Percentiles rank a stretch among this genome's conserved stretches.
These are phyloP conservation scores for Lithophane semibrunnea DNA, from an alignment of 2,888 invertebrate species.

Conservation along the genomic window DNA sequence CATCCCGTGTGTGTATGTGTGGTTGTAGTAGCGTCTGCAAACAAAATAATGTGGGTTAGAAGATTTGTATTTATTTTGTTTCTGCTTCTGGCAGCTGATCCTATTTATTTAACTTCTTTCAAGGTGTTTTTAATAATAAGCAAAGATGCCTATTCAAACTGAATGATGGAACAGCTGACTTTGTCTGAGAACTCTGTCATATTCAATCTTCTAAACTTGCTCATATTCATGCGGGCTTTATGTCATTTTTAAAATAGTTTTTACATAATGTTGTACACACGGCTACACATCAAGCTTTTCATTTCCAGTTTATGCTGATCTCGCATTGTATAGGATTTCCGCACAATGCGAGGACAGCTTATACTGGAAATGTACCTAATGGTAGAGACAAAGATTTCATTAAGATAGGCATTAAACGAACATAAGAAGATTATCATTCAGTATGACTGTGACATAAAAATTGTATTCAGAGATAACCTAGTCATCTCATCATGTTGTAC, in stretches of 20 bases:
- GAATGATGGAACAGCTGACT: background rate
- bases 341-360: too few relatives aligned
- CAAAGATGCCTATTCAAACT: background rate
- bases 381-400: background rate
- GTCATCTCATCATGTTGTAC: background rate
- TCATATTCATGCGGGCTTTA: background rate
- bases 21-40: slow-evolving; percentile 67
- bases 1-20: slow-evolving; percentile 61
- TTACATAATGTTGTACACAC: too few relatives aligned
- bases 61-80: slow-evolving; percentile 37
- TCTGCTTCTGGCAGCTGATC: slow-evolving; percentile 18
- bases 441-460: background rate
- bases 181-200: background rate
- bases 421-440: background rate
- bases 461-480: background rate
- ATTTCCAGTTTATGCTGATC: too few relatives aligned
- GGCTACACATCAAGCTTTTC: too few relatives aligned
- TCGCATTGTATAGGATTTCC: too few relatives aligned
- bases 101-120: slow-evolving; percentile 19
- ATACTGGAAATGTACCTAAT: too few relatives aligned
- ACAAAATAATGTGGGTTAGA: slow-evolving; percentile 26
- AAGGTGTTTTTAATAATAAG: slow-evolving; percentile 4
- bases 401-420: background rate
- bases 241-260: background rate
- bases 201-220: background rate